These are phyloP conservation scores for Kryptopterus vitreolus DNA, from an alignment of 2,797 vertebrate genomes.

Conservation along the genomic window DNA sequence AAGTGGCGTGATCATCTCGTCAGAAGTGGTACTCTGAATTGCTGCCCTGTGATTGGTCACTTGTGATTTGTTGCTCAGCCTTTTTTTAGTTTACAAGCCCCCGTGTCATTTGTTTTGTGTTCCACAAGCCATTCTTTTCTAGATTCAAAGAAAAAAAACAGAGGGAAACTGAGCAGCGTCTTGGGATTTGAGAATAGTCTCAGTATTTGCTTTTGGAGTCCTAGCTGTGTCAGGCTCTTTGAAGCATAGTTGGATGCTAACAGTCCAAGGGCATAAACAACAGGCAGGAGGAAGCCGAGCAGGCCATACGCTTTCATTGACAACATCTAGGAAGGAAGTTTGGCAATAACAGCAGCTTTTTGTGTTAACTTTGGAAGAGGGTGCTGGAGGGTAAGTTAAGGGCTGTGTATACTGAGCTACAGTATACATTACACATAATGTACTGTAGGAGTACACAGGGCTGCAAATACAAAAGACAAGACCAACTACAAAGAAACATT, in stretches of 20 bases:
- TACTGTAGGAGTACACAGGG: not conserved
- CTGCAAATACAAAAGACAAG: not conserved
- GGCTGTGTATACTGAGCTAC: not conserved
- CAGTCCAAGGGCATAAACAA: constrained; percentile 39
- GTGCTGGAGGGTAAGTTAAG: not conserved
- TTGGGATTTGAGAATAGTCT: constrained; percentile 34
- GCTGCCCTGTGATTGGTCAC: constrained; percentile 2
- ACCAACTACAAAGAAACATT: not conserved
- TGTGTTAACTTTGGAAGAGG: constrained; percentile 5
- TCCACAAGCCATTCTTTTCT: constrained; percentile 48
- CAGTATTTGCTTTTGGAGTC: constrained; percentile 51
- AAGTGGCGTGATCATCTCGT: not conserved
- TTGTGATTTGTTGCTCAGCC: constrained; percentile 21
- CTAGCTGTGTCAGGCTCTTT: constrained; percentile 50
- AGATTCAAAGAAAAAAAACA: constrained; percentile 48
- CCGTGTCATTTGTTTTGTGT: constrained; percentile 49
- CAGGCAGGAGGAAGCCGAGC: constrained; percentile 30
- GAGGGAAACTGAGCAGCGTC: constrained; percentile 32
- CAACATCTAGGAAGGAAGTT: constrained; percentile 38
- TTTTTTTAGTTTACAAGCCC: constrained; percentile 35
- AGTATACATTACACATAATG: not conserved
- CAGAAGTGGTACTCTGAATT: not conserved
- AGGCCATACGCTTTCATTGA: constrained; percentile 33
- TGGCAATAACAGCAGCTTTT: constrained; percentile 38
- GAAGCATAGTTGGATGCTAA: constrained; percentile 37